These are phyloP conservation scores for Anorthoa munda DNA, from an alignment of 2,888 invertebrate species.

Conservation along the genomic window DNA sequence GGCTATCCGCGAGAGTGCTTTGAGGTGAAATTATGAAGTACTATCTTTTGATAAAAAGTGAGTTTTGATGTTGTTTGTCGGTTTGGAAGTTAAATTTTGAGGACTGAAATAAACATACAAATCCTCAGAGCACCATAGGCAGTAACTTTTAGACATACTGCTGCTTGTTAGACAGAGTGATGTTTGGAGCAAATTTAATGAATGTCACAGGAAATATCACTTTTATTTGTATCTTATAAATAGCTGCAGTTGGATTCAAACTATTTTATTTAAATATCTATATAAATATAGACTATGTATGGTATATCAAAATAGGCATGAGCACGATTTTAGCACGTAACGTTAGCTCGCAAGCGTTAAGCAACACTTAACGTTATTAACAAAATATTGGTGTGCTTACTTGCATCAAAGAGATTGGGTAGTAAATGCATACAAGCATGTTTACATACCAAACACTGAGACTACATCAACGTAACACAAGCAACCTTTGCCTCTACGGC, in stretches of 20 bases:
- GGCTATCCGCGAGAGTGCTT: constrained; percentile 73
- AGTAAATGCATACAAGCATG: constrained; percentile 18
- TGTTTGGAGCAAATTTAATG: background rate
- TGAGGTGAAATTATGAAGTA: constrained; percentile 70
- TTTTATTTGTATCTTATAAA: background rate
- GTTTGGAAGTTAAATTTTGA: constrained; percentile 14
- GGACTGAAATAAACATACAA: background rate
- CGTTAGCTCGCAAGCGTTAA: no score
- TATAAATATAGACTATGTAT: background rate
- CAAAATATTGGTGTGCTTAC: constrained; percentile 26
- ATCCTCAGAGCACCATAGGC: no score
- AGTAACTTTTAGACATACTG: background rate
- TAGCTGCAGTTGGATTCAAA: background rate
- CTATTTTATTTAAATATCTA: background rate
- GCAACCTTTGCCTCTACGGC: background rate
- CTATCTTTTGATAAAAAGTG: constrained; percentile 61
- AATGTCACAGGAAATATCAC: background rate
- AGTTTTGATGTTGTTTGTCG: constrained; percentile 56
- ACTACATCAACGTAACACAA: background rate
- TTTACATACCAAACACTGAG: constrained; percentile 3
- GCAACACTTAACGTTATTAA: constrained; percentile 30
- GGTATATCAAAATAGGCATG: background rate
- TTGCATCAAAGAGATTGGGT: constrained; percentile 21
- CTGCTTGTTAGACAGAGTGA: background rate
- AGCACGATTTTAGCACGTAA: background rate